phyloP scores from a whole-genome alignment of 2,888 invertebrate species.

The Ernsta delagoae region DNA sequence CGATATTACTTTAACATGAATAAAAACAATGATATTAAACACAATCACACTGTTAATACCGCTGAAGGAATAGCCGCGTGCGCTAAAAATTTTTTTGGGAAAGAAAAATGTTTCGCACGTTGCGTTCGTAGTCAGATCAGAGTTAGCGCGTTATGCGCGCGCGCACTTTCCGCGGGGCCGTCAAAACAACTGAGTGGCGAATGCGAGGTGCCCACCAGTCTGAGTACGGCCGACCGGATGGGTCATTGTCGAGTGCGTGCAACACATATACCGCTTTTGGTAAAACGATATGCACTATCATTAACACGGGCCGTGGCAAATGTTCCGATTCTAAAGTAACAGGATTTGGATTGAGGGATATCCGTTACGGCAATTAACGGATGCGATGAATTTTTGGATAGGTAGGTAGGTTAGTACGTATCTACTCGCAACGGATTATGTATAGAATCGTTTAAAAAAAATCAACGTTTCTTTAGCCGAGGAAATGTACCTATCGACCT shows the following conservation, averaged over 20 bases:
- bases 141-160: slow-evolving; percentile 51
- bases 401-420: no score
- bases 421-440: no score
- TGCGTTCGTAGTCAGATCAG: not conserved
- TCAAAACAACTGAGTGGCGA: slow-evolving; percentile 78
- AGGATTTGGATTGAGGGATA: slow-evolving; percentile 27
- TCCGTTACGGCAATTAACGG: slow-evolving; percentile 32
- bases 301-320: slow-evolving; percentile 34
- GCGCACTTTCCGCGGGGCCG: slow-evolving; percentile 63
- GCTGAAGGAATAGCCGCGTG: not conserved
- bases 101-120: no score
- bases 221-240: slow-evolving; percentile 62
- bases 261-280: slow-evolving; percentile 38
- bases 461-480: not conserved
- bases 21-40: not conserved
- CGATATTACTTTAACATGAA: not conserved
- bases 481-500: no score
- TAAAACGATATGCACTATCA: slow-evolving; percentile 39
- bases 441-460: not conserved
- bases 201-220: slow-evolving; percentile 59
- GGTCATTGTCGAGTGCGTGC: slow-evolving; percentile 59
- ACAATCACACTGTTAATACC: not conserved
- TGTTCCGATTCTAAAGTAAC: slow-evolving; percentile 29
- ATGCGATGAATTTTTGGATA: not conserved
- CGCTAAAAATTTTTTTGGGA: no score